Conservation (phyloP, 1,140 invertebrate genomes). For the Hermetia illucens region DNA sequence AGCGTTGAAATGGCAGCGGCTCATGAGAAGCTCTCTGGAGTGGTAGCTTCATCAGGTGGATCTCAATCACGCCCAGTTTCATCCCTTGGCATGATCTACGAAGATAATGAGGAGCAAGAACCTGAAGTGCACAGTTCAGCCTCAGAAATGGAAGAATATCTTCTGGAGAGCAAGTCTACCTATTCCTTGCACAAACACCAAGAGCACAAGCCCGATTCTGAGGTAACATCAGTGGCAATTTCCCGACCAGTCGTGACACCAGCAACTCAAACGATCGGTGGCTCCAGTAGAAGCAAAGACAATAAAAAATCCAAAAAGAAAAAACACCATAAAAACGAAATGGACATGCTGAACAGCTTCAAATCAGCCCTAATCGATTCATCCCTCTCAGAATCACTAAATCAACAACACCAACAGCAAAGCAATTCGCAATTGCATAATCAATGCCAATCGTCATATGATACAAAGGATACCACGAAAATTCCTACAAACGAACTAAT, state of each 20-base stretch:
- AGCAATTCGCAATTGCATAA: background rate
- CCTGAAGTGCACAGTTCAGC: conserved; percentile 1
- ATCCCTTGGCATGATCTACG: conserved; percentile 61
- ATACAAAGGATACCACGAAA: conserved; percentile 4
- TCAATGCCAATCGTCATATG: background rate
- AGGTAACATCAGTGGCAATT: too few species aligned
- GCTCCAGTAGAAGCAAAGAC: conserved; percentile 1
- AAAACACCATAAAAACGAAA: conserved; percentile 25
- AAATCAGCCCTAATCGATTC: conserved; percentile 15
- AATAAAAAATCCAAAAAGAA: conserved; percentile 23
- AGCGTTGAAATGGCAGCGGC: conserved; percentile 13
- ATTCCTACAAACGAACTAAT: conserved; percentile 9
- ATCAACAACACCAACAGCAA: background rate
- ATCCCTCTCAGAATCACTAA: background rate
- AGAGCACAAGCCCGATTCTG: too few species aligned
- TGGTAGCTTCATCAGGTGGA: background rate
- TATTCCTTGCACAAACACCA: too few species aligned
- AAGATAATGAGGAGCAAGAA: conserved; percentile 35
- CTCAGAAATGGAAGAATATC: conserved; percentile 29
- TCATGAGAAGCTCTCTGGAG: background rate
- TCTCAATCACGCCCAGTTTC: conserved; percentile 6
- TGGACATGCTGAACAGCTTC: conserved; percentile 27
- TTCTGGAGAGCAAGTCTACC: too few species aligned
- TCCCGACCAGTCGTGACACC: too few species aligned
- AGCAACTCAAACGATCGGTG: conserved; percentile 7